Evolutionary conservation across 1,140 invertebrate species (phyloP), one percentile per base, ranked within the genome.

Genomic region (Panonychus citri): DNA sequence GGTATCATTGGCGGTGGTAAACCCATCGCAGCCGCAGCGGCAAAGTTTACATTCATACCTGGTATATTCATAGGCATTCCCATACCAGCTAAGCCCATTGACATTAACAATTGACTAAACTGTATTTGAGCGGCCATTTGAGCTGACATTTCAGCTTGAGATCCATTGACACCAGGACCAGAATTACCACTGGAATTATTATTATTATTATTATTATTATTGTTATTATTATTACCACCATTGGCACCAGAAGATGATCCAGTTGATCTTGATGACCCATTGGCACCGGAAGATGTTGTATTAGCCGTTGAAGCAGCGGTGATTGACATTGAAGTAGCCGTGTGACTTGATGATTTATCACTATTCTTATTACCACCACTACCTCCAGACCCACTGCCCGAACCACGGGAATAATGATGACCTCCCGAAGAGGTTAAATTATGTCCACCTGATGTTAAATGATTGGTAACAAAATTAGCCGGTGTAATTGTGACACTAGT

Each of bases 1-100:
- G 86, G 84, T 57, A 89, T 83, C 46, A 90, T 67, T 25, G 83
- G 82, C 13, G 83, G 83, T 67, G 85, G 83, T 13, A 87, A 70
- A 68, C 86, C 85, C 82, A 86, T 86, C 0, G 83, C 83, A 60
- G 86, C 68, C 27, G 83, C 65, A 43, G 66, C 13, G 15, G 52
- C 66, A 52, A 64, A 62, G 19, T 63, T 82, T 63, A 85, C 75
- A 62, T 83, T 85, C 51, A 88, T 72, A n/a, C 82, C 83, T 60
- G 87, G 69, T 15, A 81, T 80, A 81, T 46, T 46, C 65, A 73
- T 69, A 28, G 68, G 68, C 74, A 88, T 80, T 4, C 72, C 70
- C 57, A 75, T 64, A 8, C 74, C 68, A 1, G 64, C 65, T 64
- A 70, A 76, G 78, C 80, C 73, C 75, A 79, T 75, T 64, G 78